Base-by-base conservation (phyloP, 2,113 vertebrate species). In the Crotophaga sulcirostris region DNA sequence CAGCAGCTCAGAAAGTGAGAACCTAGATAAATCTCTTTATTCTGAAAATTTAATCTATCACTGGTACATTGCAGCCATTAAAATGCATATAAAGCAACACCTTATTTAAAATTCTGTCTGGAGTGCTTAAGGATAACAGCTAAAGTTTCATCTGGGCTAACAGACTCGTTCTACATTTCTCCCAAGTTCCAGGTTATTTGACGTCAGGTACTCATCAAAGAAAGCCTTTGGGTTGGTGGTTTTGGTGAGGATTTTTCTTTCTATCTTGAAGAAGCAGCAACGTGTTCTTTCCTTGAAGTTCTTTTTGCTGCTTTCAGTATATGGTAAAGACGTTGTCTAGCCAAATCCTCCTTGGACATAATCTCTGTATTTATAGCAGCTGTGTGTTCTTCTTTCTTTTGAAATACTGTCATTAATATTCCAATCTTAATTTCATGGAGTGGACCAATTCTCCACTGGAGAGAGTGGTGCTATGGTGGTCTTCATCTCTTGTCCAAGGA, bases 91-190 rank as follows among this genome's bases (percentile, higher is more conserved):
- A 74, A 92, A 73, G 94, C 84, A 94, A 70, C 58, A 60, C 56
- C 60, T 92, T 78, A 81, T 91, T 95, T 95, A 95, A 96, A 96
- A 96, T 95, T 94, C 95, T 93, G 63, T 91, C 89, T 87, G 14
- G 89, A 95, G 92, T 89, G 70, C 90, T 94, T 77, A 55, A n/a
- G 75, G 86, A 34, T 94, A 94, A 76, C 90, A 94, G 87, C 86
- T 67, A 0, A 91, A 96, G 89, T 90, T 94, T 92, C 79, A 44
- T 82, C 73, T 59, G 51, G 77, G 74, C 79, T 93, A 59, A 93
- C 56, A 87, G 91, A 77, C 63, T 84, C 84, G 86, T 94, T 21
- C 54, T 36, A 60, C n/a, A 20, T 86, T 68, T 79, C 59, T 84
- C 82, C 59, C 49, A 40, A 28, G 36, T 70, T 89, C n/a, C 44